phyloP scores from a whole-genome alignment of 2,797 vertebrate species.

The Xyrichtys novacula region DNA sequence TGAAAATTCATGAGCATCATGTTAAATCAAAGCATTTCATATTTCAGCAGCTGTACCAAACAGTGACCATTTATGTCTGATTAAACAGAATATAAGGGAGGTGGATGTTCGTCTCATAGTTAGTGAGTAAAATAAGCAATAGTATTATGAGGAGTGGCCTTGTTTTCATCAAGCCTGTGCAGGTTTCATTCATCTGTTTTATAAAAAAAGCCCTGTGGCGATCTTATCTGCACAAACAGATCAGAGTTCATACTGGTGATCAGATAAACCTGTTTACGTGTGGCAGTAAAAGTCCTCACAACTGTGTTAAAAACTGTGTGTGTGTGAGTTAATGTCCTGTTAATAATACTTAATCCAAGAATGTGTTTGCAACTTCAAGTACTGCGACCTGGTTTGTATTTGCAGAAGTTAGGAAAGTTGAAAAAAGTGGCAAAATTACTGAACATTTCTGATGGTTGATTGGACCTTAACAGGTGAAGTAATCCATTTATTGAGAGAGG shows the following conservation, averaged over 20 bases:
- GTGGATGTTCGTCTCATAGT: constrained; percentile 15
- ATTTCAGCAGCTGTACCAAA: constrained; percentile 1
- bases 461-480: too few species aligned
- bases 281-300: not conserved
- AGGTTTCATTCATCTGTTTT: not conserved
- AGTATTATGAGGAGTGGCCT: not conserved
- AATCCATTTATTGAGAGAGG: too few species aligned
- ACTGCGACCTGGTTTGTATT: too few species aligned
- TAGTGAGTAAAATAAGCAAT: not conserved
- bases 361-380: too few species aligned
- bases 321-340: too few species aligned
- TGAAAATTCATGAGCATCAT: constrained; percentile 29
- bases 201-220: not conserved
- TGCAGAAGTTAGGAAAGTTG: too few species aligned
- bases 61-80: constrained; percentile 21
- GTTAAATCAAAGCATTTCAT: constrained; percentile 17
- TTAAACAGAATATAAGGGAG: constrained; percentile 32
- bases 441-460: too few species aligned
- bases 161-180: not conserved
- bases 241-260: not conserved
- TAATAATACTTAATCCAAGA: not conserved
- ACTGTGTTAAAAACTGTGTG: too few species aligned
- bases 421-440: too few species aligned
- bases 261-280: not conserved
- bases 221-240: not conserved